These are phyloP conservation scores for Ptyas mucosa DNA, from an alignment of 2,113 vertebrate species.

Conservation along the genomic window DNA sequence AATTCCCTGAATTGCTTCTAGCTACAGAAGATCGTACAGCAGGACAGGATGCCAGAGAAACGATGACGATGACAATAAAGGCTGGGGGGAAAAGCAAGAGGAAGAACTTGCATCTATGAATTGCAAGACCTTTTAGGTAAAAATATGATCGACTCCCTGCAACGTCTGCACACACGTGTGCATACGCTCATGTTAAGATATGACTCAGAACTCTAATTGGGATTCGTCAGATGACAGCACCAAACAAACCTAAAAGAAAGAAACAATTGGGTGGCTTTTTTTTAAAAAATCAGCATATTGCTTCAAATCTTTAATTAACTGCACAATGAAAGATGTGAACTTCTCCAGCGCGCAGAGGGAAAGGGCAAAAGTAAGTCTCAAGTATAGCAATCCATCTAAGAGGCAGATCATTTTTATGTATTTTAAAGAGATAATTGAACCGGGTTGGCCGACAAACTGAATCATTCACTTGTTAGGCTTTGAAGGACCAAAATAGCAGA, in stretches of 20 bases:
- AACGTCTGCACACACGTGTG: background rate
- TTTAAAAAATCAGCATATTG: background rate
- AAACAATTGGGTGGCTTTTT: background rate
- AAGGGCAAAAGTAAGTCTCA: background rate
- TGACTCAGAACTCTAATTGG: conserved; percentile 45
- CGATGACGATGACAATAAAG: background rate
- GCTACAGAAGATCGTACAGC: background rate
- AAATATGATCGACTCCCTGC: background rate
- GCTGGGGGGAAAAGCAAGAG: conserved; percentile 1
- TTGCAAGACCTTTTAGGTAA: background rate
- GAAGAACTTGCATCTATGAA: background rate
- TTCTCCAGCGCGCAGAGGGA: background rate
- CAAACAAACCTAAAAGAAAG: conserved; percentile 5
- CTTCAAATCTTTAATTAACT: background rate
- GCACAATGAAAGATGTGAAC: background rate
- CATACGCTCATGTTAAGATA: conserved; percentile 14
- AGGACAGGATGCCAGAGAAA: background rate
- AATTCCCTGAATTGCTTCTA: background rate
- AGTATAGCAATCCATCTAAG: background rate
- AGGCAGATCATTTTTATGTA: background rate
- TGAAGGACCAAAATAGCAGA: background rate
- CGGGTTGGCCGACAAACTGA: background rate
- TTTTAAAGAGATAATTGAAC: background rate
- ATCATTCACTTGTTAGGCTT: background rate
- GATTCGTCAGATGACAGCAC: conserved; percentile 26